phyloP scores from a whole-genome alignment of 1,140 invertebrate species.

The Drosophila auraria region DNA sequence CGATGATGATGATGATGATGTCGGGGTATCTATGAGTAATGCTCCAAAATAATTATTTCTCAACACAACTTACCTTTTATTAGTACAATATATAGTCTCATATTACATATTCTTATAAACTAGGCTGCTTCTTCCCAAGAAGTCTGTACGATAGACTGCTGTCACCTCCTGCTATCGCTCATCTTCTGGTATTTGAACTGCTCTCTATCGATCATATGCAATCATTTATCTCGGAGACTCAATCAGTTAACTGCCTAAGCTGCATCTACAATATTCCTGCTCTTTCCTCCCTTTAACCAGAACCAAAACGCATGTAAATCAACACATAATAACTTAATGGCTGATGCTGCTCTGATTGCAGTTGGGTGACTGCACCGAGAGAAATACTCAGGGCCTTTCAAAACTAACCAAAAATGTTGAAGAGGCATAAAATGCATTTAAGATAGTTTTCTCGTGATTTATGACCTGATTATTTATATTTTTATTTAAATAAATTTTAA shows the following conservation, averaged over 20 bases:
- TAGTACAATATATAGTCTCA: background rate
- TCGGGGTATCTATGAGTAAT: background rate
- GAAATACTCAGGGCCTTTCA: background rate
- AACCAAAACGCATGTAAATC: slow-evolving; percentile 71
- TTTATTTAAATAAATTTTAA: background rate
- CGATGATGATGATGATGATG: slow-evolving; percentile 2
- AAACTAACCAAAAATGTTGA: background rate
- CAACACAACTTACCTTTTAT: background rate
- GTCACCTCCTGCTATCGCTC: slow-evolving; percentile 2
- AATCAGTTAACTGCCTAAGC: slow-evolving; percentile 46
- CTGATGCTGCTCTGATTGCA: slow-evolving; percentile 41
- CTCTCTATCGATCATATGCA: slow-evolving; percentile 31
- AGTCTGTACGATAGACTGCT: background rate
- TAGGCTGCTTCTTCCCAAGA: background rate
- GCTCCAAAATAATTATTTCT: background rate
- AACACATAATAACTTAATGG: slow-evolving; percentile 80
- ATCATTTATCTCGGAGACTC: slow-evolving; percentile 36
- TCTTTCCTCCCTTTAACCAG: slow-evolving; percentile 46
- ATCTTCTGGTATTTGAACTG: slow-evolving; percentile 13
- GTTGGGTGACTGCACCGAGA: background rate
- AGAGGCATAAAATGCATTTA: background rate
- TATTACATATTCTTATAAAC: background rate
- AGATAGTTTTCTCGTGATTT: background rate
- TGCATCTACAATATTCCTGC: slow-evolving; percentile 8
- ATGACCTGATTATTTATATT: background rate